phyloP scores from a whole-genome alignment of 2,113 vertebrate species.

The Spheniscus mendiculus region DNA sequence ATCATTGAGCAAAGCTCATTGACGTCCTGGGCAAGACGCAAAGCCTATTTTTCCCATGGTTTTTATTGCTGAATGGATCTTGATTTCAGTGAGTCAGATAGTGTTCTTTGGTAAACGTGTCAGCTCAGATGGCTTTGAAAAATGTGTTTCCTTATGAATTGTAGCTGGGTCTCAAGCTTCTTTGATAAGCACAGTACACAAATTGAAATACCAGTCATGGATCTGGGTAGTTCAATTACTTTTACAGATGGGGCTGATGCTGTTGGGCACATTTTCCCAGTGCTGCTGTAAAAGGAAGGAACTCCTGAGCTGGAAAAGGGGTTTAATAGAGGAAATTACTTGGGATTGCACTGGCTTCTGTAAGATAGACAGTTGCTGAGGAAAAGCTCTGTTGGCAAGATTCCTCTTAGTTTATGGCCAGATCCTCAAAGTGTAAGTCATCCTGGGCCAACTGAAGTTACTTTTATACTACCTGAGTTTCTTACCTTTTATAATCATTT shows the following conservation, averaged over 20 bases:
- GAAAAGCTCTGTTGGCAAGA: neutral
- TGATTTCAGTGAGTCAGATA: neutral
- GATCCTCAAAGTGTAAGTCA: neutral
- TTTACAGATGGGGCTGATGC: neutral
- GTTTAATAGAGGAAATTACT: neutral
- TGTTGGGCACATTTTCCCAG: neutral
- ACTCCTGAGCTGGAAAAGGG: neutral
- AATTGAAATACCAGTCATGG: neutral
- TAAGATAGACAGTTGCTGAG: neutral
- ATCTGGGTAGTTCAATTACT: neutral
- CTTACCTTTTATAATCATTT: neutral
- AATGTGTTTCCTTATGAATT: neutral
- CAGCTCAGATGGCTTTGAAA: neutral
- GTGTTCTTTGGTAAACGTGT: neutral
- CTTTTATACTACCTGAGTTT: neutral
- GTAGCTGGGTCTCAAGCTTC: neutral
- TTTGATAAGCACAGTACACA: neutral
- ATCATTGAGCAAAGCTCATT: neutral
- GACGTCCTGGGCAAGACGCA: neutral
- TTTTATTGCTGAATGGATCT: neutral
- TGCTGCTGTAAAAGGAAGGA: neutral
- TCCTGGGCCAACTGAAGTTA: neutral
- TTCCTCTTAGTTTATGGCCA: neutral
- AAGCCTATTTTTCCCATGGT: neutral
- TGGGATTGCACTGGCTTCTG: neutral